Evolutionary conservation across 2,113 vertebrate species (phyloP), one percentile per base, ranked within the genome.

Genomic region (Paramormyrops kingsleyae): DNA sequence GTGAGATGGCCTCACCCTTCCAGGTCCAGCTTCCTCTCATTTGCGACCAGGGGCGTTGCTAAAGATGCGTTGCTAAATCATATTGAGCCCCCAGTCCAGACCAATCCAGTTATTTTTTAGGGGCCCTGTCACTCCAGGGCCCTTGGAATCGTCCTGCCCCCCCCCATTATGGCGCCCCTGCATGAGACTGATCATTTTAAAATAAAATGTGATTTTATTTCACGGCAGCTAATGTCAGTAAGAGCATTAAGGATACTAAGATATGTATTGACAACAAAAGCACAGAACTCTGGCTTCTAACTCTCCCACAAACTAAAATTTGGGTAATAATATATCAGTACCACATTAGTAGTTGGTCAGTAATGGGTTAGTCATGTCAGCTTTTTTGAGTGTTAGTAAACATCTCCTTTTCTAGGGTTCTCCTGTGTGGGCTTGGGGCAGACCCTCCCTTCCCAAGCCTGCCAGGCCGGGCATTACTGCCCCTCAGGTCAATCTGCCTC

Each of bases 371-470:
- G 10, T 87, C 7, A 50, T 88, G 50, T 88, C 27, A 19, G 12
- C n/a, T 4, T 59, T 15, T 46, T 59, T 3, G 87, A 12, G 39
- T 66, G 15, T 15, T 89, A 42, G 77, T 90, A 39, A 39, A 42
- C 2, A 0, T 42, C 35, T 85, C 92, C 8, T 88, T 91, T 92
- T 94, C 88, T 88, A 96, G 96, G 96, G 53, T 95, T 96, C 89
- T 89, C 95, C 88, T 97, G 96, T 90, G 91, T 92, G 94, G 94
- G 90, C 74, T 95, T 94, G 93, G 96, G 96, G 91, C 96, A 96
- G 93, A 93, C 94, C 94, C 91, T 92, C 89, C 96, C 96, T 94
- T 95, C 95, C 91, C 90, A 94, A 88, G 21, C 93, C 39, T 97
- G 96, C 88, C 93, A 94, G 39, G 94, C 93, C 17, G 96, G 96